Base-by-base conservation (phyloP, 1,140 invertebrate genomes). In the Papilio xuthus region DNA sequence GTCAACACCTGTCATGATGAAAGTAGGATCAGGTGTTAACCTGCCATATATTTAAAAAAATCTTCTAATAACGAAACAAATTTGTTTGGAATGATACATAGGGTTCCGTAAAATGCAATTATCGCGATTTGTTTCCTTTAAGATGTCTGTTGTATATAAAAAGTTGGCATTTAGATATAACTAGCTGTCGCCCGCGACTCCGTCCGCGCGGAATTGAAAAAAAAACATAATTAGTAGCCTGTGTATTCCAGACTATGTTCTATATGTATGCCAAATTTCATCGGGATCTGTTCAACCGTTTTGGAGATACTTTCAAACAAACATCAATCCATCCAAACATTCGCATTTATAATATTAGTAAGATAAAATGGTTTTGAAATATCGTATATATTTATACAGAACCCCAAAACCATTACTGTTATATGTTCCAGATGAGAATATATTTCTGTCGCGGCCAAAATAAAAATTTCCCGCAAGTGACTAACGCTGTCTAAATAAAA, bases 381-480 rank as follows among this genome's bases (percentile, higher is more conserved):
- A 41, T 71, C 8, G 4, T 4, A 20, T 13, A 41, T 44, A 41
- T 23, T 26, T 72, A 26, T 73, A 42, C 71, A 26, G 71, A 73
- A 73, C 42, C 71, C 71, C 9, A 71, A 42, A 37, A 47, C 18
- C 23, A 12, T 18, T 8, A 12, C 60, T 20, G 60, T 60, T 73
- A 56, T 74, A 79, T 50, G 78, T 60, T 73, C 78, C 78, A 79
- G 69, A 73, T 73, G 69, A 26, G 37, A 73, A 63, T 26, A 12
- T 79, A 79, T 78, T 78, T 78, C 15, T 71, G 50, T 72, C 47
- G 4, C 18, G 50, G 50, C 72, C 13, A n/a, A 80, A 63, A 74
- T 78, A 77, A 73, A 73, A 23, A 26, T 47, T 12, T 44, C 15
- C 18, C 23, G 42, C 71, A 42, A 26, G 42, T 50, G 71, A 73